Base-by-base conservation (phyloP, 2,113 vertebrate species). In the Caranx melampygus region DNA sequence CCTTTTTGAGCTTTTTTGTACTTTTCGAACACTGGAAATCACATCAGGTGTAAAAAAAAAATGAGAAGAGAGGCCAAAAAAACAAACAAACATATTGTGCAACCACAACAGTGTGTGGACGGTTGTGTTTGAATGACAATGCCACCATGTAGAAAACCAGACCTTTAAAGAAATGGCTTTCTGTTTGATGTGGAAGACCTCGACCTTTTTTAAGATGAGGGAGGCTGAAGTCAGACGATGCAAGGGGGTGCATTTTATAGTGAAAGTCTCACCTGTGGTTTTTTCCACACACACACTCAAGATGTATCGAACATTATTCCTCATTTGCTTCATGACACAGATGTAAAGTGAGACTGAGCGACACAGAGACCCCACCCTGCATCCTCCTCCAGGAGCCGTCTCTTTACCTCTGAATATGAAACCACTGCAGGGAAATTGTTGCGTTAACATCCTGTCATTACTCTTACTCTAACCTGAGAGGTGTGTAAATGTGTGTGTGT, bases 21-120 rank as follows among this genome's bases (percentile, higher is more conserved):
- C 20, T 15, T 26, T 26, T 31, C 57, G n/a, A 34, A 42, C 8
- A 42, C 8, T 8, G 8, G 8, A 42, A 67, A 71, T 33, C 18
- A 26, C 47, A 67, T 81, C 0, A 7, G 15, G 33, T 16, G 21
- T 59, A 16, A 54, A 65, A 74, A 59, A 18, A 65, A 74, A 59
- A 18, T 69, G 21, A 6, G 15, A 65, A 52, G 47, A 73, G 60
- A 65, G 21, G 42, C 16, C 11, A 18, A 45, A 40, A 12, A 55
- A 55, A 15, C 21, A 31, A 42, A 35, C 26, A 20, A 34, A 75
- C 13, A 65, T 9, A 60, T 9, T 13, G 6, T 0, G 31, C 54
- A 49, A 57, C 55, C 40, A 37, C 42, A 55, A 70, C 21, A 66
- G 20, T 15, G 34, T 31, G 44, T 77, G n/a, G 26, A 44, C 9